Conservation (phyloP, 2,888 invertebrate species). For the Tiliacea aurago region DNA sequence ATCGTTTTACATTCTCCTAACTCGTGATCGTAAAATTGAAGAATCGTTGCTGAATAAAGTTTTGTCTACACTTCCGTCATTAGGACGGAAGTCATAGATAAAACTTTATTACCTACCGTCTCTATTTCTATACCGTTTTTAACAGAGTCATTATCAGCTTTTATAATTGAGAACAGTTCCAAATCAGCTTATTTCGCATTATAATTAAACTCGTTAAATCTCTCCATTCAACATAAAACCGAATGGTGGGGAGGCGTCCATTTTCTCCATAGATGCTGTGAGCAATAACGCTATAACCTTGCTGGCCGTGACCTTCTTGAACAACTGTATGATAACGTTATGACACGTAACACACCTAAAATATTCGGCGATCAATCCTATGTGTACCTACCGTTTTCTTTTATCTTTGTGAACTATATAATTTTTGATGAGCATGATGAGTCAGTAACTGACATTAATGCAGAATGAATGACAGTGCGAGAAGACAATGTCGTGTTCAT, state of each 20-base stretch:
- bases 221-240: slow-evolving; percentile 31
- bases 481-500: background rate
- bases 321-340: slow-evolving; percentile 22
- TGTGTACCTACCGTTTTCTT: slow-evolving; percentile 7
- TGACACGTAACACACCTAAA: slow-evolving; percentile 25
- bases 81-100: too few relatives aligned
- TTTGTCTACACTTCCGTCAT: background rate
- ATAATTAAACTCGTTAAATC: slow-evolving; percentile 17
- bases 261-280: slow-evolving; percentile 23
- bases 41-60: background rate
- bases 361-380: slow-evolving; percentile 9
- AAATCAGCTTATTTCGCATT: background rate
- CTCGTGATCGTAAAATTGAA: background rate
- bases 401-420: slow-evolving; percentile 9
- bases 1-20: background rate
- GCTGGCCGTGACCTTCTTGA: slow-evolving; percentile 53
- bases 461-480: background rate
- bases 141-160: background rate
- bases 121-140: background rate
- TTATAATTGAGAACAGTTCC: background rate
- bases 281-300: slow-evolving; percentile 39
- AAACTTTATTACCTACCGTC: background rate
- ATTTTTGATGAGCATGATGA: slow-evolving; percentile 5
- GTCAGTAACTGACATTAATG: background rate
- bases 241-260: slow-evolving; percentile 25